phyloP scores from a whole-genome alignment of 2,113 vertebrate species.

The Microtus montanus region DNA sequence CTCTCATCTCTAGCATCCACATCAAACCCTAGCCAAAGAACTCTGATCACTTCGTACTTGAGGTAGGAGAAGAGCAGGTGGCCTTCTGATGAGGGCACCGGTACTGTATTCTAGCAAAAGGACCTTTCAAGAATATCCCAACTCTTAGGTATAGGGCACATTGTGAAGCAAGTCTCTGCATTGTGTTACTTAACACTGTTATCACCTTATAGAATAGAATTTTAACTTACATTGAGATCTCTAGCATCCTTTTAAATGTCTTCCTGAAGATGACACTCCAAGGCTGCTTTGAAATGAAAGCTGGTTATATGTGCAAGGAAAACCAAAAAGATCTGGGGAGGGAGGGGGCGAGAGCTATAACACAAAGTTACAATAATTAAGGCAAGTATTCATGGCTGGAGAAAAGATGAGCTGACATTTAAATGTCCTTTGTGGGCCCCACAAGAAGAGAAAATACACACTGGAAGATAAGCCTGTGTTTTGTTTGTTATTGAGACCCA shows the following conservation, averaged over 20 bases:
- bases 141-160: not conserved
- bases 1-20: not conserved
- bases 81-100: not conserved
- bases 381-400: not conserved
- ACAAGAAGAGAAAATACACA: not conserved
- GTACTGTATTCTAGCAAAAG: not conserved
- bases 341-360: not conserved
- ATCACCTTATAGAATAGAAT: not conserved
- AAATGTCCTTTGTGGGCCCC: constrained; percentile 31
- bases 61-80: not conserved
- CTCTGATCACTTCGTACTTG: not conserved
- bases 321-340: not conserved
- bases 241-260: constrained; percentile 39
- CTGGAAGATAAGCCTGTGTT: constrained; percentile 1
- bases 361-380: not conserved
- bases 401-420: not conserved
- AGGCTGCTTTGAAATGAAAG: constrained; percentile 40
- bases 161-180: not conserved
- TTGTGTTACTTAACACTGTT: not conserved
- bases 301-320: not conserved
- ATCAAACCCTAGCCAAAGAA: not conserved
- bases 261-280: constrained; percentile 8
- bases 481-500: constrained; percentile 29
- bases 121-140: not conserved
- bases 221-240: constrained; percentile 48